A percentile compares a stretch with the other conserved stretches of the same genome.
Evolutionary conservation across 1,140 invertebrate species (phyloP).

Genomic region (Hermetia illucens): DNA sequence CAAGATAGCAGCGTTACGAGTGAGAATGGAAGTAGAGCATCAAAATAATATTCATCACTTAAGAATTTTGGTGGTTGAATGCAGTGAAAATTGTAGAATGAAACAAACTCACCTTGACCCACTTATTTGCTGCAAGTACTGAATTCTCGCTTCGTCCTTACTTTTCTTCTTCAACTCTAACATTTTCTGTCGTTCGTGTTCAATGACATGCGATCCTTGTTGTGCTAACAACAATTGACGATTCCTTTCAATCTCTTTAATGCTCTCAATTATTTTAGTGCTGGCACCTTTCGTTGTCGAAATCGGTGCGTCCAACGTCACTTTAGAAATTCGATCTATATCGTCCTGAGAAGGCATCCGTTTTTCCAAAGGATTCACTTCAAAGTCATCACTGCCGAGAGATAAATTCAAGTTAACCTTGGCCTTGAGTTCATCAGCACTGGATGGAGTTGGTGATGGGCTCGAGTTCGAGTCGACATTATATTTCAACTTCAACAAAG

Average conservation of each 20-base stretch:
- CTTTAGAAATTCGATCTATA: constrained; percentile 71
- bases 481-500: constrained; percentile 5
- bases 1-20: no score
- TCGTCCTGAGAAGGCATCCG: constrained; percentile 62
- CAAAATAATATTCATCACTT: no score
- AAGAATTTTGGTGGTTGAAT: no score
- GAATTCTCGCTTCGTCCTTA: constrained; percentile 63
- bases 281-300: constrained; percentile 47
- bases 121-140: constrained; percentile 22
- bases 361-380: constrained; percentile 35
- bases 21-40: no score
- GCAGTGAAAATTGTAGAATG: no score
- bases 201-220: constrained; percentile 83
- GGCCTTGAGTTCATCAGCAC: not conserved
- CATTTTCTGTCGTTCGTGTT: constrained; percentile 75
- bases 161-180: constrained; percentile 71
- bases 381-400: constrained; percentile 31
- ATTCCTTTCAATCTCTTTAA: constrained; percentile 81
- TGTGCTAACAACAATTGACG: constrained; percentile 74
- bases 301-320: constrained; percentile 66
- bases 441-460: not conserved
- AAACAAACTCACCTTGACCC: no score
- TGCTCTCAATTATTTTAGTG: constrained; percentile 71
- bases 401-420: constrained; percentile 25
- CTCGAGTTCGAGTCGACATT: constrained; percentile 1